Conservation (phyloP, 2,113 vertebrate species). For the Sinocyclocheilus maitianheensis region DNA sequence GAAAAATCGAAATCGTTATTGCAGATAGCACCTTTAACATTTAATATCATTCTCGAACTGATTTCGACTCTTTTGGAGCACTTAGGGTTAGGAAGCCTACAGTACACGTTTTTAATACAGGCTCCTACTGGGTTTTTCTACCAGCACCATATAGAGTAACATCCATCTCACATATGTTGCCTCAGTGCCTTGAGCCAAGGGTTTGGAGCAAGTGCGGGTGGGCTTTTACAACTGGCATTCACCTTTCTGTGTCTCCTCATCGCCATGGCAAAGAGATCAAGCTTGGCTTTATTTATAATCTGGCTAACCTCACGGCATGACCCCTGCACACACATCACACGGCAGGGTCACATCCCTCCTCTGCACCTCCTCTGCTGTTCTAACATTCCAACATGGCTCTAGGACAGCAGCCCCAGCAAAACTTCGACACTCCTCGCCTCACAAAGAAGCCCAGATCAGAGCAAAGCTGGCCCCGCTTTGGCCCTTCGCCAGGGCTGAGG, state of each 20-base stretch:
- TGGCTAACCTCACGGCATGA: conserved; percentile 70
- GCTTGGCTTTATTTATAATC: conserved; percentile 80
- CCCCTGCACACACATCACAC: conserved; percentile 74
- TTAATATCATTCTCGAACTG: neutral
- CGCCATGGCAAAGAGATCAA: conserved; percentile 66
- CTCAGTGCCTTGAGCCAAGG: conserved; percentile 71
- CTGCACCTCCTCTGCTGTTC: conserved; percentile 70
- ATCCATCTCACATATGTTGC: conserved; percentile 50
- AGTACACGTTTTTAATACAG: neutral
- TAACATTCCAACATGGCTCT: conserved; percentile 78
- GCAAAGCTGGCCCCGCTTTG: conserved; percentile 66
- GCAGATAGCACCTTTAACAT: conserved; percentile 25
- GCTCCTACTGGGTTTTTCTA: neutral
- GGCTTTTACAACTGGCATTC: conserved; percentile 69
- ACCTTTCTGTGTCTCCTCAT: conserved; percentile 70
- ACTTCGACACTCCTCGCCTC: conserved; percentile 69
- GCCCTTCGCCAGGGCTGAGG: conserved; percentile 70
- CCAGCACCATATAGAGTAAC: conserved; percentile 32
- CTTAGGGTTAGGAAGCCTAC: conserved; percentile 25
- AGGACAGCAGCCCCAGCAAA: conserved; percentile 74
- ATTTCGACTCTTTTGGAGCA: neutral
- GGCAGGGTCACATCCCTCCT: conserved; percentile 72
- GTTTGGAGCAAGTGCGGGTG: conserved; percentile 63
- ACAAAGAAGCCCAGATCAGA: conserved; percentile 77
- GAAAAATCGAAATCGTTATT: conserved; percentile 29